These are phyloP conservation scores for Orcinus orca DNA, from an alignment of 2,113 vertebrate genomes.

Conservation along the genomic window DNA sequence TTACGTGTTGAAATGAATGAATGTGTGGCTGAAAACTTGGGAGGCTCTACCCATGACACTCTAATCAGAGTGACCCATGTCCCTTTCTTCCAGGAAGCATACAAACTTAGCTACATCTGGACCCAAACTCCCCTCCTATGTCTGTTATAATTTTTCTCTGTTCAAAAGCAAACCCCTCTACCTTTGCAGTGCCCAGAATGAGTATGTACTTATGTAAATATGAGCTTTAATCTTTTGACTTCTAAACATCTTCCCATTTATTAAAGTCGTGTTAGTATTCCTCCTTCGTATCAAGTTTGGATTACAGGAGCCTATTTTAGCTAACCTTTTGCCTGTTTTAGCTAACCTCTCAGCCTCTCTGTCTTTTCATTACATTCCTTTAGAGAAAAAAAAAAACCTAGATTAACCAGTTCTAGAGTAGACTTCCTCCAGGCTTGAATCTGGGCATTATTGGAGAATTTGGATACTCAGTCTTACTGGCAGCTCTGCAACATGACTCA, in stretches of 20 bases:
- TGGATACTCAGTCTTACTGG: background rate
- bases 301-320: background rate
- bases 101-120: fast-evolving
- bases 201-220: background rate
- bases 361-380: background rate
- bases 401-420: background rate
- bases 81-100: background rate
- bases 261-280: background rate
- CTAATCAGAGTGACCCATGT: no score
- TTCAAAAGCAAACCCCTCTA: background rate
- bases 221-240: background rate
- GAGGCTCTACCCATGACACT: fast-evolving
- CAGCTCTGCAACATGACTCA: background rate
- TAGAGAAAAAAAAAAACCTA: background rate
- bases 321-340: background rate
- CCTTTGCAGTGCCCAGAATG: background rate
- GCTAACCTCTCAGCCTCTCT: background rate
- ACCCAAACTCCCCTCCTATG: fast-evolving
- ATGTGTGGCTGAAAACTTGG: background rate
- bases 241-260: background rate
- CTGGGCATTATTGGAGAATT: background rate
- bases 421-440: background rate
- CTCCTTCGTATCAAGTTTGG: background rate
- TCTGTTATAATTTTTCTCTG: background rate
- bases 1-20: background rate